These are phyloP conservation scores for Acanthosoma haemorrhoidale DNA, from an alignment of 2,888 invertebrate species.

Conservation along the genomic window DNA sequence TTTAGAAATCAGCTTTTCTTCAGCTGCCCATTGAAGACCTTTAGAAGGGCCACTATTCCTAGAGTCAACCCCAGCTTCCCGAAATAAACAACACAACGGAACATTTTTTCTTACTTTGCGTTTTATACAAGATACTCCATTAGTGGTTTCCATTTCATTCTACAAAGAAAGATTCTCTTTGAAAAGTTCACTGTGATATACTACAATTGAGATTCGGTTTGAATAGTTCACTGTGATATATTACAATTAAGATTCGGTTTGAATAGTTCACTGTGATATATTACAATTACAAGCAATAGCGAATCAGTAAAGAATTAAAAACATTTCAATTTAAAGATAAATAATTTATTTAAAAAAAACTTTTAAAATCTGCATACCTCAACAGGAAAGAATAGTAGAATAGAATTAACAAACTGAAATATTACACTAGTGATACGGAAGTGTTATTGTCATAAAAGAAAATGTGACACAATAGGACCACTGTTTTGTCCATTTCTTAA, in stretches of 20 bases:
- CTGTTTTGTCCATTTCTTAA: background rate
- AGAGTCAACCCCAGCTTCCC: conserved; percentile 36
- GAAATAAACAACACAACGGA: conserved; percentile 29
- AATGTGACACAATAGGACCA: conserved; percentile 1
- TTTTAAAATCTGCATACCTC: no score
- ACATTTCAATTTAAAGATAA: no score
- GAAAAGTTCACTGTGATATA: no score
- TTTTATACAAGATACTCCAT: conserved; percentile 16
- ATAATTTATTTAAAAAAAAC: no score
- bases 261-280: no score
- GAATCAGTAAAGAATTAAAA: no score
- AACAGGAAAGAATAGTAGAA: no score
- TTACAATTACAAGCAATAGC: no score
- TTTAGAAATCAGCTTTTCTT: conserved; percentile 59
- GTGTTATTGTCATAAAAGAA: conserved; percentile 1
- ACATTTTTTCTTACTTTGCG: conserved; percentile 32
- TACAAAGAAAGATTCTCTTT: no score
- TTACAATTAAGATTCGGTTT: no score
- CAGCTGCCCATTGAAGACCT: conserved; percentile 58
- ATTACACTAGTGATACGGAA: background rate
- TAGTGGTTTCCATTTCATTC: conserved; percentile 30
- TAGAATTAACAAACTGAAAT: background rate
- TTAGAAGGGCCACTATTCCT: conserved; percentile 39
- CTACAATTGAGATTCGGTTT: no score
- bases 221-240: no score